Conservation (phyloP, 2,113 vertebrate genomes). For the Malurus alboscapulatus region DNA sequence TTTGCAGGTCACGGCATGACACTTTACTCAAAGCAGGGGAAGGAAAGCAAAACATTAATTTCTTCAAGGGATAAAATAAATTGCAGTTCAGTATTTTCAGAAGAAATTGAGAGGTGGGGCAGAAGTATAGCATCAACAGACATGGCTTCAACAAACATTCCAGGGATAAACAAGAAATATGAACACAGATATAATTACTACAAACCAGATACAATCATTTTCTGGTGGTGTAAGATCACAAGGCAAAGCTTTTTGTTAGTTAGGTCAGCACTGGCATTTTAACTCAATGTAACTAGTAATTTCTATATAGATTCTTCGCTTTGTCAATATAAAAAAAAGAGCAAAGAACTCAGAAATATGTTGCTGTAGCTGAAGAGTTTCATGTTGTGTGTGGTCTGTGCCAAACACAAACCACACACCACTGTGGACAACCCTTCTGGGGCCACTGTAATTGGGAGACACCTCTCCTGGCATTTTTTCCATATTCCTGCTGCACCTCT, state of each 20-base stretch:
- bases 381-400: background rate
- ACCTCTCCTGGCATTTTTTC: background rate
- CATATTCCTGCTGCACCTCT: background rate
- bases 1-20: background rate
- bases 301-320: background rate
- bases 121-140: background rate
- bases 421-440: fast-evolving
- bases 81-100: background rate
- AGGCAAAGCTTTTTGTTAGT: background rate
- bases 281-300: background rate
- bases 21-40: background rate
- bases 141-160: background rate
- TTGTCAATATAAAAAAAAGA: background rate
- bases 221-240: background rate
- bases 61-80: background rate
- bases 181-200: background rate
- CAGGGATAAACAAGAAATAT: background rate
- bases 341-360: background rate
- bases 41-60: background rate
- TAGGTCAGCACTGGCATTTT: background rate
- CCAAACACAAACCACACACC: background rate
- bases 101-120: background rate
- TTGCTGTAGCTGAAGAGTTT: background rate
- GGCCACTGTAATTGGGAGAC: fast-evolving
- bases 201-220: background rate